Percentiles rank a stretch among this genome's conserved stretches.
Conservation (phyloP, 1,140 invertebrate genomes). For the Arion vulgaris region DNA sequence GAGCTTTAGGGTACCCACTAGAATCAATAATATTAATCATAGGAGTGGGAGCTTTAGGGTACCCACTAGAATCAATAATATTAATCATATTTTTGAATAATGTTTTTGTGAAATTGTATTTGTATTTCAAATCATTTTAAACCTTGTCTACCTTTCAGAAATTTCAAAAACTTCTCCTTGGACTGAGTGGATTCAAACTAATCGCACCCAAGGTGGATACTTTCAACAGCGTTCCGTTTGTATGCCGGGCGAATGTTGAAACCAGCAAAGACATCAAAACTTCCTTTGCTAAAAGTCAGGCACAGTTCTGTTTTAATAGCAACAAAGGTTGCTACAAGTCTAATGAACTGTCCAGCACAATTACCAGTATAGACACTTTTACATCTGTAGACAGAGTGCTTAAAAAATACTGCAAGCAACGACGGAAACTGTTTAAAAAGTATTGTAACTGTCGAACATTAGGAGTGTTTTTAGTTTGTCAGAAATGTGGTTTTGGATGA, state of each 20-base stretch:
- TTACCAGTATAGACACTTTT: slow-evolving; percentile 58
- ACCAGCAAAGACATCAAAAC: slow-evolving; percentile 79
- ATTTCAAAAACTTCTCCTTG: slow-evolving; percentile 73
- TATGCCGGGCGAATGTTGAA: slow-evolving; percentile 83
- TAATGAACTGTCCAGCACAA: slow-evolving; percentile 51
- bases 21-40: no score
- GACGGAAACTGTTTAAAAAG: slow-evolving; percentile 59
- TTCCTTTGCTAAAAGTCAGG: slow-evolving; percentile 83
- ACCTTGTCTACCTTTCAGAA: slow-evolving; percentile 44
- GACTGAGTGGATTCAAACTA: slow-evolving; percentile 83
- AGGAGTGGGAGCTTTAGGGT: no score
- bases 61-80: no score
- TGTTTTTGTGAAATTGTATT: not conserved
- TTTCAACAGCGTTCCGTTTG: slow-evolving; percentile 83
- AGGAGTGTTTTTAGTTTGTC: slow-evolving; percentile 67
- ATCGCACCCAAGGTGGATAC: slow-evolving; percentile 75
- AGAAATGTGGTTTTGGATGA: slow-evolving; percentile 61
- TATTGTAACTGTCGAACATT: slow-evolving; percentile 68
- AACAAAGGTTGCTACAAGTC: slow-evolving; percentile 72
- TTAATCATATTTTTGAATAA: no score
- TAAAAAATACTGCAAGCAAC: slow-evolving; percentile 61
- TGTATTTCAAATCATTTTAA: not conserved
- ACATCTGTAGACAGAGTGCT: slow-evolving; percentile 60
- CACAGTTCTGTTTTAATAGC: slow-evolving; percentile 80
- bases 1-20: no score